phyloP scores from a whole-genome alignment of 2,888 invertebrate species.

The Rotaria magnacalcarata region DNA sequence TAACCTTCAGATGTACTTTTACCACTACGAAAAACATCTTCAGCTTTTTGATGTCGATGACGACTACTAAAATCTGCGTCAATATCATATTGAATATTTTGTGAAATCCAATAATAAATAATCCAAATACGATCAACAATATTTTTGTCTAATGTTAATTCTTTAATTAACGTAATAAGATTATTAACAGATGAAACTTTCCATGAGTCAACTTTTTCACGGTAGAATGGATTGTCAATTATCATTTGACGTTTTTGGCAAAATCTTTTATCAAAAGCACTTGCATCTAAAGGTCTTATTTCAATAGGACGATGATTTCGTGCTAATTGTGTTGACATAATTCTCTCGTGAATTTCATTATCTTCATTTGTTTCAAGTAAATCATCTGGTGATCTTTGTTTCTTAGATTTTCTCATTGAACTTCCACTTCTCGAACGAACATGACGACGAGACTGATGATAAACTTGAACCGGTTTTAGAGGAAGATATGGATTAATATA shows the following conservation, averaged over 20 bases:
- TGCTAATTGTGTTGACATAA: no score
- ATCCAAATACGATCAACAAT: background rate
- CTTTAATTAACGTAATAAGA: background rate
- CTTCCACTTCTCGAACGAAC: no score
- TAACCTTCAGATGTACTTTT: slow-evolving; percentile 40
- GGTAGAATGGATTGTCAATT: background rate
- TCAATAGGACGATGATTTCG: background rate
- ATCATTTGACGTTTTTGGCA: background rate
- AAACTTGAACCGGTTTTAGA: no score
- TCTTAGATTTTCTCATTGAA: no score
- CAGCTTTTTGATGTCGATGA: background rate
- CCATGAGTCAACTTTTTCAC: background rate
- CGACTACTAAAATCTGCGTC: background rate
- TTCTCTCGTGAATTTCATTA: no score
- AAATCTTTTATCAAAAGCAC: background rate
- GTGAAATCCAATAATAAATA: slow-evolving; percentile 33
- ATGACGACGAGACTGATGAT: no score
- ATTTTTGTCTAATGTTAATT: background rate
- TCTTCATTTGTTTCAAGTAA: no score
- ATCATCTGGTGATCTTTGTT: no score
- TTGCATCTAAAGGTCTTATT: background rate
- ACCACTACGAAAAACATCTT: slow-evolving; percentile 32
- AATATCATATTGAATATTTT: slow-evolving; percentile 37
- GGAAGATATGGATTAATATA: no score
- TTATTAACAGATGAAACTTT: background rate